These are phyloP conservation scores for Luperina testacea DNA, from an alignment of 2,888 invertebrate species.

Conservation along the genomic window DNA sequence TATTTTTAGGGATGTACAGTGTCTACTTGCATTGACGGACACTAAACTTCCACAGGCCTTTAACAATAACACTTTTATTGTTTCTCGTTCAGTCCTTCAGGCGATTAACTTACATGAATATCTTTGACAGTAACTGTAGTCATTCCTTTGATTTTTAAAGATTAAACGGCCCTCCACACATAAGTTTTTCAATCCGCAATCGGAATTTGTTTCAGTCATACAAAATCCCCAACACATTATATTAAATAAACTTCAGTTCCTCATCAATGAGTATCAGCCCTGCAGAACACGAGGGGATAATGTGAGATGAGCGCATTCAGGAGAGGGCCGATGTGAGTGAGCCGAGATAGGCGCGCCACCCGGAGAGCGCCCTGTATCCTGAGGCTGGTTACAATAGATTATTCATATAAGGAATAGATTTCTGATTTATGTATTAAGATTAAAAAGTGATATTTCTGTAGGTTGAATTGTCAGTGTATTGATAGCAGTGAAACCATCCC, in stretches of 20 bases:
- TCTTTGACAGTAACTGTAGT: not conserved
- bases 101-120: too few relatives aligned
- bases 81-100: not conserved
- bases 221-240: not conserved
- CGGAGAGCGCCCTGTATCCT: not conserved
- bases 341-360: slow-evolving; percentile 14
- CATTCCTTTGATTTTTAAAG: not conserved
- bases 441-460: not conserved
- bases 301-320: slow-evolving; percentile 32
- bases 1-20: not conserved
- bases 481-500: not conserved
- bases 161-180: not conserved
- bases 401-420: slow-evolving; percentile 21
- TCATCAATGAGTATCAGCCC: slow-evolving; percentile 37
- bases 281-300: slow-evolving; percentile 29
- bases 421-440: not conserved
- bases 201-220: not conserved
- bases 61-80: not conserved
- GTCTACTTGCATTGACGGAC: not conserved
- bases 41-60: not conserved
- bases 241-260: not conserved
- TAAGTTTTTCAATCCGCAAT: not conserved
- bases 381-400: slow-evolving; percentile 25
- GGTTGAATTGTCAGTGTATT: not conserved
- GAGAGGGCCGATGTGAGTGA: slow-evolving; percentile 6